Evolutionary conservation across 1,140 invertebrate species (phyloP), one percentile per base, ranked within the genome.

Genomic region (Lepidurus packardi): DNA sequence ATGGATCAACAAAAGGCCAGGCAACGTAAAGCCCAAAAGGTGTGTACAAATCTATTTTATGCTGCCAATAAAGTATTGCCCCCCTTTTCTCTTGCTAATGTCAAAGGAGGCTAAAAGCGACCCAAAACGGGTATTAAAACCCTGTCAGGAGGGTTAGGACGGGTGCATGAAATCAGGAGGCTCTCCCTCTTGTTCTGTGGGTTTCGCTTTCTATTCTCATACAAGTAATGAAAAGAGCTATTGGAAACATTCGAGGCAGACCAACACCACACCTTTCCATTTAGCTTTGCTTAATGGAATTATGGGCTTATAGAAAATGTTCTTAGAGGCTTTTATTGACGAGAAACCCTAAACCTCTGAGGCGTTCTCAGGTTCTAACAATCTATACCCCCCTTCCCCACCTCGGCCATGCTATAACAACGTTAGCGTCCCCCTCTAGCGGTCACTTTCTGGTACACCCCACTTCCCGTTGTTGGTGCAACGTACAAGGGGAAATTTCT

Each of bases 241-340:
- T 65, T 65, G 53, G 53, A 21, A 65, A 65, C 21, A 65, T 21
- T 7, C 13, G 53, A n/a, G 53, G 53, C 53, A n/a, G 53, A 65
- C 9, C 53, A n/a, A 47, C 16, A 47, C 4, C 45, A 65, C 53
- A 65, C 53, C 53, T 65, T 65, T 11, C 53, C 21, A 21, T 65
- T 65, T 65, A 65, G 53, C 53, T 65, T 65, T 65, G n/a, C 53
- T 65, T 65, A 65, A 65, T 65, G 53, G 53, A 65, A 65, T 65
- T 65, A 16, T n/a, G 53, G 13, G 53, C 53, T 65, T 65, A 65
- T 13, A 65, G 53, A 65, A 47, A 65, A 65, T 65, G 53, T 9
- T 16, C 53, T 65, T 65, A n/a, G 16, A 65, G 53, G 9, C 21
- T 65, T 65, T 65, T 65, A 65, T 9, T 65, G 53, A 16, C 53